Evolutionary conservation across 64 coral and sea anemone genomes (phyloP), one percentile per base, ranked within the genome.

Genomic region (Porites lutea): DNA sequence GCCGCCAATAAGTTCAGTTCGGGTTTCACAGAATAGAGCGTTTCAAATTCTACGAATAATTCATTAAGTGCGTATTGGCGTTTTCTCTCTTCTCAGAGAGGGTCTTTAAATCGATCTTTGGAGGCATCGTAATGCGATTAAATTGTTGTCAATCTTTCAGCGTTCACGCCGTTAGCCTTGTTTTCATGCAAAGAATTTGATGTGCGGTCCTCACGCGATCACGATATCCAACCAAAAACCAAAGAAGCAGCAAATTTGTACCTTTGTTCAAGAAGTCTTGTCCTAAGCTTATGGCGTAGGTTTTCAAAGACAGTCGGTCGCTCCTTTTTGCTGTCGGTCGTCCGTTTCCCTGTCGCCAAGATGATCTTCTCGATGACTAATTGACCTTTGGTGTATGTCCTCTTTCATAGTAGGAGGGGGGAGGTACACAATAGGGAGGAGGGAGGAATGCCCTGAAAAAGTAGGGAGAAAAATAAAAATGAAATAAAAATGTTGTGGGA

Each of bases 41-140:
- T 72, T 86, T 94, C 88, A 81, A 90, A 94, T 89, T 94, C 93
- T 13, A 90, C 87, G 69, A 92, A 85, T 92, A 95, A 86, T 79
- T 90, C 93, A 7, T 95, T 48, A 48, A 80, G 52, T 67, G 69
- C 8, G 65, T 57, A 60, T 82, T 37, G 27, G 88, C 75, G 68
- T 87, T 95, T 9, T 90, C 62, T 63, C 75, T 81, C 71, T 88
- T 87, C n/a, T 7, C 27, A 37, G 27, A 37, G 27, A 37, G 65
- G 0, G 53, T 19, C 27, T 37, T 37, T 37, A 63, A 14, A 12
- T 89, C 61, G 4, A 89, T 7, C 48, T 89, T 89, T 5, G 87
- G 87, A 13, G 73, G 87, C 74, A 89, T 78, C 67, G 21, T 71
- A 21, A 23, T 71, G n/a, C 67, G 67, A 71, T 71, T 37, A 62